Percentiles rank a stretch among this genome's conserved stretches.
Conservation (phyloP, 2,113 vertebrate genomes). For the Trinectes maculatus region DNA sequence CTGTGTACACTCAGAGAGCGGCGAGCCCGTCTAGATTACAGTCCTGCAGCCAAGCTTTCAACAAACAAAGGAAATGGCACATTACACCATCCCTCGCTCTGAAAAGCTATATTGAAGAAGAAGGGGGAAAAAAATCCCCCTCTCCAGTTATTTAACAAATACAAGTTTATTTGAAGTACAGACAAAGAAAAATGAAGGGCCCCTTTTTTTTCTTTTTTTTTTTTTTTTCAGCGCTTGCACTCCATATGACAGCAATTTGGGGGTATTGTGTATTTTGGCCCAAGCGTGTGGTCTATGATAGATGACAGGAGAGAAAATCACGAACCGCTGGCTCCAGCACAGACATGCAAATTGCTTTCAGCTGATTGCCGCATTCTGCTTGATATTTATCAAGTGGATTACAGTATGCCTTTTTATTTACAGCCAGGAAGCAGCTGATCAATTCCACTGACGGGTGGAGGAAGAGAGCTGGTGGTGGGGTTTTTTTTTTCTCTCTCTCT, state of each 20-base stretch:
- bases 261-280: conserved; percentile 94
- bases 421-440: conserved; percentile 76
- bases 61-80: conserved; percentile 84
- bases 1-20: conserved; percentile 53
- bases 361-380: conserved; percentile 86
- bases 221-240: conserved; percentile 79
- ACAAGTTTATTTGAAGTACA: conserved; percentile 87
- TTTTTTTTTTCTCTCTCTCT: conserved; percentile 30
- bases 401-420: conserved; percentile 74
- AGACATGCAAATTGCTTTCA: conserved; percentile 92
- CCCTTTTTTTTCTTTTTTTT: no score
- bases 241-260: conserved; percentile 96
- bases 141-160: conserved; percentile 92
- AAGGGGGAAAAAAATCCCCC: conserved; percentile 75
- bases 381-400: conserved; percentile 88
- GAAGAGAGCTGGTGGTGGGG: conserved; percentile 44
- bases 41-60: conserved; percentile 72
- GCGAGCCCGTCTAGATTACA: conserved; percentile 63
- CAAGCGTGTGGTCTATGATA: conserved; percentile 86
- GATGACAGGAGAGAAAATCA: conserved; percentile 92
- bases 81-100: conserved; percentile 80
- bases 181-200: conserved; percentile 83
- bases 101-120: conserved; percentile 73
- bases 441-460: conserved; percentile 50
- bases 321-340: conserved; percentile 84